phyloP scores from a whole-genome alignment of 2,888 invertebrate species.

The Pollenia amentaria region DNA sequence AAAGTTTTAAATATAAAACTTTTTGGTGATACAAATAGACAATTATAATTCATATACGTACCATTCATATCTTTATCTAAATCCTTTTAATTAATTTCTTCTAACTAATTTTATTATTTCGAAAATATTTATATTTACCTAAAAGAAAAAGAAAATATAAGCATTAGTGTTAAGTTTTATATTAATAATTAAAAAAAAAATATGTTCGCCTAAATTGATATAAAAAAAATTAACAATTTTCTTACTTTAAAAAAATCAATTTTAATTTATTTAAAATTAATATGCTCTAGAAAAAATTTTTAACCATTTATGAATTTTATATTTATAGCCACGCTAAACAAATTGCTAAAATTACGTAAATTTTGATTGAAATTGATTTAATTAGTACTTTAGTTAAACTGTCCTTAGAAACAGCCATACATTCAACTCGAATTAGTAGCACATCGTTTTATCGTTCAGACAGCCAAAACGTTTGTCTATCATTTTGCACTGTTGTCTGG shows the following conservation, averaged over 20 bases:
- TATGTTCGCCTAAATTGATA: too few relatives aligned
- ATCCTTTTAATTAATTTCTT: too few relatives aligned
- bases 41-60: too few relatives aligned
- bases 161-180: not conserved
- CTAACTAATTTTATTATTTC: not conserved
- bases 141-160: not conserved
- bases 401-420: not conserved
- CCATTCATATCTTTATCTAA: too few relatives aligned
- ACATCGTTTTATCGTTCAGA: conserved; percentile 7
- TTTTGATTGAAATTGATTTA: conserved; percentile 14
- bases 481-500: conserved; percentile 35
- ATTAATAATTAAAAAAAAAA: not conserved
- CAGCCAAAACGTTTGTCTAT: conserved; percentile 31
- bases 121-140: not conserved
- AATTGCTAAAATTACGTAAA: not conserved
- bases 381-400: not conserved
- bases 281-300: too few relatives aligned
- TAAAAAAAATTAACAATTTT: not conserved
- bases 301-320: too few relatives aligned
- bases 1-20: too few relatives aligned
- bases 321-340: conserved; percentile 4
- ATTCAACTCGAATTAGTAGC: not conserved
- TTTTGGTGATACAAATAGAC: too few relatives aligned
- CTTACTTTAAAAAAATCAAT: too few relatives aligned
- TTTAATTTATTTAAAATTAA: too few relatives aligned